Evolutionary conservation across 1,140 invertebrate genomes (phyloP).

Genomic region (Achroia grisella): DNA sequence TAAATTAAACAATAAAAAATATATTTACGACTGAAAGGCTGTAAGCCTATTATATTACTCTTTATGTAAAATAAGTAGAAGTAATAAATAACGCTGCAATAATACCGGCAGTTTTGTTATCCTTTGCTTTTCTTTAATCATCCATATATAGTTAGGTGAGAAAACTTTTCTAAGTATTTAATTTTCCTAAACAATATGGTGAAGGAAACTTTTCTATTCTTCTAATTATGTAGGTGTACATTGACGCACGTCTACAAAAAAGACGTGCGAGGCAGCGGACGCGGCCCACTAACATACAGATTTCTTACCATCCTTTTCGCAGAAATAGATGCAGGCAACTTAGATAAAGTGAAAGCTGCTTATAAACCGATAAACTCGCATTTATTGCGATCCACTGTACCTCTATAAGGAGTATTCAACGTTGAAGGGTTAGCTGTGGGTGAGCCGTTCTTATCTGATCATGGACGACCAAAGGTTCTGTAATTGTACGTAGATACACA

Average conservation of each 20-base stretch:
- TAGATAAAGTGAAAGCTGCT: constrained; percentile 68
- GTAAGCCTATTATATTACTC: too few relatives aligned
- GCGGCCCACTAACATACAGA: constrained; percentile 66
- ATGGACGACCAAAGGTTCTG: too few relatives aligned
- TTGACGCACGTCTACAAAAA: constrained; percentile 55
- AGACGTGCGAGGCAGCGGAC: constrained; percentile 51
- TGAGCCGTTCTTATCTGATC: neutral
- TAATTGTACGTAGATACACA: too few relatives aligned
- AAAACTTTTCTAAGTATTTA: too few relatives aligned
- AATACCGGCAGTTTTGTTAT: too few relatives aligned
- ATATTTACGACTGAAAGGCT: too few relatives aligned
- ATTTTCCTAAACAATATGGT: too few relatives aligned
- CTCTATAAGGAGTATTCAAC: constrained; percentile 35
- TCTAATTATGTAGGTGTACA: constrained; percentile 63
- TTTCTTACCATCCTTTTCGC: constrained; percentile 69
- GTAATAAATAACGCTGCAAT: too few relatives aligned
- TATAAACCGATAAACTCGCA: constrained; percentile 60
- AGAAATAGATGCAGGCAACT: constrained; percentile 63
- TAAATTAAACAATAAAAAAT: too few relatives aligned
- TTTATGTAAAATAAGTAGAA: too few relatives aligned
- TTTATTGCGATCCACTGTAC: constrained; percentile 50
- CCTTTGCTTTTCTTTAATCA: too few relatives aligned
- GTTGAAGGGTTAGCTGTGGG: constrained; percentile 15
- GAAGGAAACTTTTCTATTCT: constrained; percentile 39
- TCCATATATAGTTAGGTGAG: too few relatives aligned